phyloP scores from a whole-genome alignment of 1,140 invertebrate genomes.

The Ostrea denselamellosa region DNA sequence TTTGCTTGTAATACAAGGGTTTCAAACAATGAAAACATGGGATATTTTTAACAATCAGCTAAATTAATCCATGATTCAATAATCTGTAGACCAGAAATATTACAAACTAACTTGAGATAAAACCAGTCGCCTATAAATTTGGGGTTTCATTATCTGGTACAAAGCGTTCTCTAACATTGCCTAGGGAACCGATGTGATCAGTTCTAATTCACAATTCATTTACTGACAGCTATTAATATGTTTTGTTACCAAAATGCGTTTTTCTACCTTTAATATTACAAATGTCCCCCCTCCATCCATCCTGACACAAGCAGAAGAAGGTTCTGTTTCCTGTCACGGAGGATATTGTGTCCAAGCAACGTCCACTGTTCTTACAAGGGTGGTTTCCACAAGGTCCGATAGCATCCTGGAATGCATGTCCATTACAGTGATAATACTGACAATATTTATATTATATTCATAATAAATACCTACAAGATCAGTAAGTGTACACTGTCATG shows the following conservation, averaged over 20 bases:
- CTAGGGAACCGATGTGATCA: too few relatives aligned
- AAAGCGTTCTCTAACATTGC: too few relatives aligned
- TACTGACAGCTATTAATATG: background rate
- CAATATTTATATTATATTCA: too few relatives aligned
- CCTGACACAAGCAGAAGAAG: slow-evolving; percentile 66
- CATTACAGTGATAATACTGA: background rate
- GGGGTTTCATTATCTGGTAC: too few relatives aligned
- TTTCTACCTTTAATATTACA: slow-evolving; percentile 57
- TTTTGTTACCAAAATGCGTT: background rate
- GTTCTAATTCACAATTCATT: background rate
- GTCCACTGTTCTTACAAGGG: slow-evolving; percentile 65
- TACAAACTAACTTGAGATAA: too few relatives aligned
- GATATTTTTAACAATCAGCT: background rate
- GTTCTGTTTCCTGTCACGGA: slow-evolving; percentile 47
- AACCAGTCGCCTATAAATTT: too few relatives aligned
- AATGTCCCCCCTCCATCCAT: slow-evolving; percentile 63
- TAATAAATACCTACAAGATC: too few relatives aligned
- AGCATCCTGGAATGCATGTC: slow-evolving; percentile 62
- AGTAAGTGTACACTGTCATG: too few relatives aligned
- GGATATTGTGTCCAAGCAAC: slow-evolving; percentile 65
- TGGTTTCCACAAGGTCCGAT: slow-evolving; percentile 67
- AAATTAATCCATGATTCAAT: background rate
- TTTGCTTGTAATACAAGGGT: too few relatives aligned
- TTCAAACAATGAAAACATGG: too few relatives aligned
- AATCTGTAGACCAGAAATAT: background rate